A percentile compares a stretch with the other conserved stretches of the same genome.
Evolutionary conservation across 1,140 invertebrate species (phyloP).

Genomic region (Bombus waltoni): DNA sequence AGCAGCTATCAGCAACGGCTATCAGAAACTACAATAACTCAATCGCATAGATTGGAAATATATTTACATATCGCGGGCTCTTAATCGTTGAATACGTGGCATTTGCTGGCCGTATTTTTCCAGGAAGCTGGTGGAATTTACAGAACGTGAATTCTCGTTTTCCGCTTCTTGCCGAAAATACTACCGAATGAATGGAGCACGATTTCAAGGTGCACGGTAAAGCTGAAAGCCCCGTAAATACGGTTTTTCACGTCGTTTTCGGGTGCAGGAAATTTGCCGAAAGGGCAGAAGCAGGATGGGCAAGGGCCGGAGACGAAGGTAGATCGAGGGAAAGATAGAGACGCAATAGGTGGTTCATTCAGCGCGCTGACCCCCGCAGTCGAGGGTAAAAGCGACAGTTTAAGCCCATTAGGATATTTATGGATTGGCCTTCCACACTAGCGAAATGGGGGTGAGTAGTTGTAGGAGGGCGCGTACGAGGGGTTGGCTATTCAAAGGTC

Average conservation of each 20-base stretch:
- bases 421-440: conserved; percentile 60
- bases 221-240: conserved; percentile 59
- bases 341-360: conserved; percentile 37
- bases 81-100: conserved; percentile 1
- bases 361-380: conserved; percentile 35
- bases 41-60: background rate
- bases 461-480: conserved; percentile 42
- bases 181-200: conserved; percentile 66
- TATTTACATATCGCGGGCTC: background rate
- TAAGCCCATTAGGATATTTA: conserved; percentile 80
- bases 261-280: conserved; percentile 67
- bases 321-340: conserved; percentile 45
- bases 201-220: conserved; percentile 70
- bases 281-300: conserved; percentile 31
- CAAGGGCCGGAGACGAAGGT: conserved; percentile 1
- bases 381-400: conserved; percentile 76
- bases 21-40: background rate
- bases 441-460: conserved; percentile 4
- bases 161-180: conserved; percentile 43
- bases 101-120: conserved; percentile 13
- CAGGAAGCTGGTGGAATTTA: conserved; percentile 29
- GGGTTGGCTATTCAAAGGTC: conserved; percentile 55
- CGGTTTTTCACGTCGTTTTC: conserved; percentile 62
- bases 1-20: no score
- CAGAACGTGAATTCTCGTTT: conserved; percentile 32